Evolutionary conservation across 1,140 invertebrate species (phyloP).

Genomic region (Plectus sambesii): DNA sequence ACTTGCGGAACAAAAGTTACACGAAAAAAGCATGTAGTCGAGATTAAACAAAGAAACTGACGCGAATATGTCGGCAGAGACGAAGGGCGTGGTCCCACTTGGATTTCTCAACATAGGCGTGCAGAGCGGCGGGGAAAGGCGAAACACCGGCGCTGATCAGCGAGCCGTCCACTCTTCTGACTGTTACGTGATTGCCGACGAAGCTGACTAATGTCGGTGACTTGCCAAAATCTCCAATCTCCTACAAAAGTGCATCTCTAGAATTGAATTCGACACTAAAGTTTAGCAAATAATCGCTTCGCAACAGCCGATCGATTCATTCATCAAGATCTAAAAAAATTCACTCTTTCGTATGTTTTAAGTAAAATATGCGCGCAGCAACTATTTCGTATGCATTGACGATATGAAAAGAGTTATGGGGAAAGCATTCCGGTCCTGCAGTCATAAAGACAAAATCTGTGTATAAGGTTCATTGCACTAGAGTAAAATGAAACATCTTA

Average conservation of each 20-base stretch:
- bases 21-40: slow-evolving; percentile 29
- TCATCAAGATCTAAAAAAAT: too few species aligned
- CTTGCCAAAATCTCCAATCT: slow-evolving; percentile 31
- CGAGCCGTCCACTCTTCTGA: slow-evolving; percentile 61
- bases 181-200: slow-evolving; percentile 63
- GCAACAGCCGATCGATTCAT: too few species aligned
- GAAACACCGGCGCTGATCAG: slow-evolving; percentile 56
- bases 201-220: slow-evolving; percentile 54
- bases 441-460: too few species aligned
- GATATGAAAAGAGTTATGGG: too few species aligned
- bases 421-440: too few species aligned
- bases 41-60: slow-evolving; percentile 40
- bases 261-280: slow-evolving; percentile 1
- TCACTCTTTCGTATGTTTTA: too few species aligned
- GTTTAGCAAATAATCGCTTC: slow-evolving; percentile 10
- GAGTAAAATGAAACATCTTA: slow-evolving; percentile 6
- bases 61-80: slow-evolving; percentile 65
- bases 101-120: slow-evolving; percentile 55
- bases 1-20: not conserved
- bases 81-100: slow-evolving; percentile 65
- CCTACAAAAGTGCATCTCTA: slow-evolving; percentile 14
- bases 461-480: slow-evolving; percentile 2
- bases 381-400: too few species aligned
- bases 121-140: slow-evolving; percentile 58
- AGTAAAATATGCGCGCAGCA: too few species aligned